A percentile compares a stretch with the other conserved stretches of the same genome.
Evolutionary conservation across 2,888 invertebrate genomes (phyloP).

Genomic region (Acanthosepion esculentum): DNA sequence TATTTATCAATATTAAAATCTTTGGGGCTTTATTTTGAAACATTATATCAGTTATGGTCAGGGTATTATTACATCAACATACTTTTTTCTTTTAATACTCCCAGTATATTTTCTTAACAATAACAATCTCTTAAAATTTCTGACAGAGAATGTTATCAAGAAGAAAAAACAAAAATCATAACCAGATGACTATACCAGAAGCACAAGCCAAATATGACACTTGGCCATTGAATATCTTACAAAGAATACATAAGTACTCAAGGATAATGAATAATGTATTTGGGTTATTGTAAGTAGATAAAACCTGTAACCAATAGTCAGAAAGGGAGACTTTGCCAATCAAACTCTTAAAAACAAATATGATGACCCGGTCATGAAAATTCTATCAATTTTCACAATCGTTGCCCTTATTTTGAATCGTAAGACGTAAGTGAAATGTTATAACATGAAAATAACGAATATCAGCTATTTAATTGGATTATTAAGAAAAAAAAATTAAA

Average conservation of each 20-base stretch:
- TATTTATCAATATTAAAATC: too few relatives aligned
- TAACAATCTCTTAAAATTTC: neutral
- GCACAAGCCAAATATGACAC: neutral
- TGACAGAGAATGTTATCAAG: neutral
- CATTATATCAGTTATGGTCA: too few relatives aligned
- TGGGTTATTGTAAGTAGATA: too few relatives aligned
- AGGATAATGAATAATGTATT: too few relatives aligned
- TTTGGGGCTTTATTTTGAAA: too few relatives aligned
- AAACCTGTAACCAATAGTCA: neutral
- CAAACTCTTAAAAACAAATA: too few relatives aligned
- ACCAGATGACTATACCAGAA: neutral
- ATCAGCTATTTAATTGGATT: neutral
- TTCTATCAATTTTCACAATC: neutral
- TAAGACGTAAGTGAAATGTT: neutral
- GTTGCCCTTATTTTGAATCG: neutral
- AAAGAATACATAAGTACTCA: too few relatives aligned
- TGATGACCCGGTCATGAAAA: neutral
- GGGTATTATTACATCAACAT: too few relatives aligned
- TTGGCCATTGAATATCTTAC: neutral
- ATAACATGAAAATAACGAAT: neutral
- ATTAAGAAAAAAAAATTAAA: neutral
- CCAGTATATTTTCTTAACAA: too few relatives aligned
- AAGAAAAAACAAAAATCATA: neutral
- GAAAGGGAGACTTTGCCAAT: neutral
- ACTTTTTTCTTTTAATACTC: too few relatives aligned